Evolutionary conservation across 1,140 invertebrate species (phyloP), one percentile per base, ranked within the genome.

Genomic region (Ericerus pela): DNA sequence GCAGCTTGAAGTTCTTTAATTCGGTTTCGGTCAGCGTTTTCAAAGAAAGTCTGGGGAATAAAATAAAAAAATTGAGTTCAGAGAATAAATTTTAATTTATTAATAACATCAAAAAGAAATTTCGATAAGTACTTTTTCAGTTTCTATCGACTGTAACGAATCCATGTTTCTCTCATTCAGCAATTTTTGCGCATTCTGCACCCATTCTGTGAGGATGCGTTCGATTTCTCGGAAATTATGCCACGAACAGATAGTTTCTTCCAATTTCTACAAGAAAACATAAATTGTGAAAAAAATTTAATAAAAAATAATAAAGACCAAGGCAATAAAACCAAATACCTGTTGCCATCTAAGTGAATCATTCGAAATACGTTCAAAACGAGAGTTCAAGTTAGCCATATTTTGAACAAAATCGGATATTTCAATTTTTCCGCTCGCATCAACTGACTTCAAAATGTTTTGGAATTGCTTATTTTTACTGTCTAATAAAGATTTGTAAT

Each of bases 391-490:
- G 51, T 82, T 74, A 27, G 79, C 74, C 76, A 95, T 84, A 18
- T 78, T 62, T 22, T 58, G 56, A 11, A 62, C 57, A 52, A 66
- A 62, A 10, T 66, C 62, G 28, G 54, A 55, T 1, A 82, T 81
- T 62, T 88, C 82, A 3, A 83, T 75, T 79, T 81, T 56, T 80
- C 79, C 59, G 80, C 79, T 56, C 11, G 62, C 78, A 72, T 84
- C 80, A 2, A 86, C 79, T 0, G 84, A 78, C 63, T 84, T 84
- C 0, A 85, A 73, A n/a, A 95, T 84, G 63, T 81, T 91, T 59
- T 82, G 79, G 68, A 91, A 83, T n/a, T 94, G 81, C 72, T 94
- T 93, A 68, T 92, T 94, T 69, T 93, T 93, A 63, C 86, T 93
- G 62, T 94, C 89, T 36, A 95, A 66, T 82, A 93, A 91, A 0